Base-by-base conservation (phyloP, 1,140 invertebrate species). In the Spodoptera litura region DNA sequence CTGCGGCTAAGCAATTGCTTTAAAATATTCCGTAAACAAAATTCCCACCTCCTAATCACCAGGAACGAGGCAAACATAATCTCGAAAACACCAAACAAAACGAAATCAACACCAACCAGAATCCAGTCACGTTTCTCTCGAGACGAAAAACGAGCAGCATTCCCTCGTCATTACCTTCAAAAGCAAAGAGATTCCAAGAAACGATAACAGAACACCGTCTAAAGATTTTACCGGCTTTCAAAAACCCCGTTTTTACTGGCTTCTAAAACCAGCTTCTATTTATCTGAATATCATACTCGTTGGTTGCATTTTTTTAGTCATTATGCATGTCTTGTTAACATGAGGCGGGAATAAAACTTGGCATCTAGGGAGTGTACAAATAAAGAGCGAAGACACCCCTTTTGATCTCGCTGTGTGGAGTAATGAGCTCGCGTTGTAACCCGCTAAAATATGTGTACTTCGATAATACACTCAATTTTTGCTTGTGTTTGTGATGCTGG, bases 251-350 rank as follows among this genome's bases (percentile, higher is more conserved):
- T 56, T 44, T n/a, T 38, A 64, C 55, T 20, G 55, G 20, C 55
- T 56, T 56, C 62, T 49, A 66, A 66, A 64, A n/a, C n/a, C 38
- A 4, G 49, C 66, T 25, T 70, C 49, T 62, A 52, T 62, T 53
- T 75, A 75, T 53, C 49, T 49, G 27, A 64, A 75, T 62, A 64
- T 64, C 58, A 35, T 62, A 53, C 38, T 66, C 38, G 38, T 12
- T 66, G 44, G 55, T 58, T 53, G 64, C 44, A 64, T 75, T 75
- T 75, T 70, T 75, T 75, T 75, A 53, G 25, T 59, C 56, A 75
- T 75, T 75, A 75, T 62, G 73, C 73, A 75, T 53, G 73, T 75
- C 73, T 75, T 75, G 73, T 62, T 75, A 74, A 49, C 53, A 74
- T 62, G 58, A 51, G 73, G 13, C 56, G 13, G 73, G 35, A 59